Percentiles rank a stretch among this genome's conserved stretches.
Conservation (phyloP, 2,888 invertebrate species). For the Macrophya annulata region DNA sequence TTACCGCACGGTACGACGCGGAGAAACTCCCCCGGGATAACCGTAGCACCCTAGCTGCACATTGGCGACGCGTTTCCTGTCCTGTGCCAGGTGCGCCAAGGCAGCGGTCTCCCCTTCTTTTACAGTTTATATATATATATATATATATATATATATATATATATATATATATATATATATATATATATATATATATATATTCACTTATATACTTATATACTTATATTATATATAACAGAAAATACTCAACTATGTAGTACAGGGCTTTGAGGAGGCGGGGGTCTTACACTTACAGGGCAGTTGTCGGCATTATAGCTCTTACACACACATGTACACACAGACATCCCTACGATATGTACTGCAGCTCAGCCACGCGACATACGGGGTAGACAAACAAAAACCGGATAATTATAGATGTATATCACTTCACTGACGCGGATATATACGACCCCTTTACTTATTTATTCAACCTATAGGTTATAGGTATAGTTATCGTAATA, state of each 20-base stretch:
- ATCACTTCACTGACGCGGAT: neutral
- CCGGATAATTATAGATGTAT: neutral
- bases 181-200: neutral
- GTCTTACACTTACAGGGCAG: neutral
- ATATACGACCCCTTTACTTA: neutral
- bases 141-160: neutral
- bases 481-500: neutral
- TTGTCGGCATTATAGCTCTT: neutral
- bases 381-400: constrained; percentile 23
- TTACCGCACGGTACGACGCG: neutral
- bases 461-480: neutral
- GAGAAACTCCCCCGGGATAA: constrained; percentile 25
- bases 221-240: neutral
- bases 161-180: constrained; percentile 24
- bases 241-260: neutral
- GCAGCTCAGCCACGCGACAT: constrained; percentile 9
- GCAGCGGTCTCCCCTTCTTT: constrained; percentile 35
- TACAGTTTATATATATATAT: constrained; percentile 29
- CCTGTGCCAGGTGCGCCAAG: constrained; percentile 30
- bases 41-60: neutral
- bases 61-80: constrained; percentile 35
- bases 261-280: neutral
- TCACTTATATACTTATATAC: too few species aligned
- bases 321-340: neutral
- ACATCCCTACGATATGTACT: neutral